Evolutionary conservation across 1,140 invertebrate species (phyloP).

Genomic region (Daktulosphaira vitifoliae): DNA sequence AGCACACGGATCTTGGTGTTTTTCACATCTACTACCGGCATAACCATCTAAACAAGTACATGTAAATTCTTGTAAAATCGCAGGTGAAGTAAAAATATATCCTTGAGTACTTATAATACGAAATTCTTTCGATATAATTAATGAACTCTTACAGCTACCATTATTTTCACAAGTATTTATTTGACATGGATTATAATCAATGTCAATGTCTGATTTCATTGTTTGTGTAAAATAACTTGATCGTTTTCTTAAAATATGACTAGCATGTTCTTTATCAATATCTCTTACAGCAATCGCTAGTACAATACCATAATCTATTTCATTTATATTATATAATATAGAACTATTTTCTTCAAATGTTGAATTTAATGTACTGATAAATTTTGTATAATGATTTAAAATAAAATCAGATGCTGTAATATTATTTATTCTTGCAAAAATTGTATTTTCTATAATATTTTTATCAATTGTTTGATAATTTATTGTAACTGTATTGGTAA

Average conservation of each 20-base stretch:
- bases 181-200: conserved; percentile 66
- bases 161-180: conserved; percentile 62
- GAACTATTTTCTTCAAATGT: conserved; percentile 55
- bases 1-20: conserved; percentile 78
- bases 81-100: conserved; percentile 70
- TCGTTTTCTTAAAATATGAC: conserved; percentile 52
- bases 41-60: conserved; percentile 74
- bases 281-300: conserved; percentile 58
- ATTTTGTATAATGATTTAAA: conserved; percentile 59
- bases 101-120: conserved; percentile 66
- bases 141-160: conserved; percentile 62
- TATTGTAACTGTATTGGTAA: conserved; percentile 71
- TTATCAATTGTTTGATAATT: conserved; percentile 74
- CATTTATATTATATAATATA: conserved; percentile 64
- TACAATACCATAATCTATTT: conserved; percentile 56
- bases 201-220: conserved; percentile 45
- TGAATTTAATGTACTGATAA: conserved; percentile 60
- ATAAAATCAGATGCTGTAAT: conserved; percentile 66
- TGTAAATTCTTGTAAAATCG: conserved; percentile 62
- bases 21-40: conserved; percentile 67
- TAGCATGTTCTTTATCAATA: conserved; percentile 54
- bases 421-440: conserved; percentile 64
- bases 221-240: conserved; percentile 1
- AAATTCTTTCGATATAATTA: conserved; percentile 59
- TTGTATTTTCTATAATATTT: conserved; percentile 68